Percentiles rank a stretch among this genome's conserved stretches.
Conservation (phyloP, 2,888 invertebrate species). For the Eupithecia insigniata region DNA sequence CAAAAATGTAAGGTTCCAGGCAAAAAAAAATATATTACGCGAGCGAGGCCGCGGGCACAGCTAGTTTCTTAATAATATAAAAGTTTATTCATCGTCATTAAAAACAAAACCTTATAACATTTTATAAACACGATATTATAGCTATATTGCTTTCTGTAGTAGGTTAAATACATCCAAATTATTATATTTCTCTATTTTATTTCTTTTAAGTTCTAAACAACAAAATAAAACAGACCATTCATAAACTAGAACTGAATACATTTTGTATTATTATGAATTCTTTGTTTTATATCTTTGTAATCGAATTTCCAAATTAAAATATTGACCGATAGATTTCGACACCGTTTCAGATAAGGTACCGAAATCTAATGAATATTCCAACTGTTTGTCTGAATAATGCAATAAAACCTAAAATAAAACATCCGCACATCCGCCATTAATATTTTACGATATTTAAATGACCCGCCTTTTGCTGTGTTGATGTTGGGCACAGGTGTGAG, state of each 20-base stretch:
- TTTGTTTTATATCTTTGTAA: conserved; percentile 9
- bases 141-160: neutral
- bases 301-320: conserved; percentile 9
- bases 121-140: neutral
- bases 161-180: neutral
- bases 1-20: too few species aligned
- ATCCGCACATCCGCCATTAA: conserved; percentile 66
- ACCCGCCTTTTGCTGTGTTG: conserved; percentile 36
- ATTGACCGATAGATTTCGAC: conserved; percentile 3
- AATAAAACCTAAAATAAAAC: conserved; percentile 65
- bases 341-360: conserved; percentile 42
- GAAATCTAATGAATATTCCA: conserved; percentile 61
- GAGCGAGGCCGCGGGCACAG: too few species aligned
- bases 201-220: neutral
- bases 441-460: conserved; percentile 63
- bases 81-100: neutral
- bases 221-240: neutral
- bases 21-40: too few species aligned
- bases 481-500: conserved; percentile 27
- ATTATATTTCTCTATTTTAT: neutral
- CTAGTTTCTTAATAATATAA: neutral
- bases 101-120: neutral
- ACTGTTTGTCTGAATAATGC: conserved; percentile 55
- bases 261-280: neutral
- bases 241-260: conserved; percentile 8